Evolutionary conservation across 2,113 vertebrate genomes (phyloP).

Genomic region (Misgurnus anguillicaudatus): DNA sequence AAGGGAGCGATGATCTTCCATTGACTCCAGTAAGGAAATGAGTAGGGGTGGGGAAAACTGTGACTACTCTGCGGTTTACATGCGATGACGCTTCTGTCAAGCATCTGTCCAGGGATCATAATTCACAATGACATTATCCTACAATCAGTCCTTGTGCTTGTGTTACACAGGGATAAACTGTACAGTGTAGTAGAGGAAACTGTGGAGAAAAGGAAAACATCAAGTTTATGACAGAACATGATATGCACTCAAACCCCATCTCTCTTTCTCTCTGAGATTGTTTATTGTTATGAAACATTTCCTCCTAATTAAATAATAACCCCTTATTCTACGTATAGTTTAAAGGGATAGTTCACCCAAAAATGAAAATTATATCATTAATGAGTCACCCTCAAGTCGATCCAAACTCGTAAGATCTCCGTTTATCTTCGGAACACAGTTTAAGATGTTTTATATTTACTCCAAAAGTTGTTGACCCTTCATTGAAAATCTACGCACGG

Average conservation of each 20-base stretch:
- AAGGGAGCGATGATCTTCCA: neutral
- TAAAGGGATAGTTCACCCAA: too few relatives aligned
- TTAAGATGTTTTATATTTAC: too few relatives aligned
- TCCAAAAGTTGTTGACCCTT: too few relatives aligned
- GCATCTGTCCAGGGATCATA: conserved; percentile 40
- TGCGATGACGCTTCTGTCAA: conserved; percentile 1
- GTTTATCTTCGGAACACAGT: too few relatives aligned
- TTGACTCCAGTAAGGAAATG: conserved; percentile 23
- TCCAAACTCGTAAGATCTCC: too few relatives aligned
- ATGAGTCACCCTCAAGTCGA: too few relatives aligned
- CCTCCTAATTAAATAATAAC: too few relatives aligned
- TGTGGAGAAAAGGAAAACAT: neutral
- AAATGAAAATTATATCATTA: too few relatives aligned
- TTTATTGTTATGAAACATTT: too few relatives aligned
- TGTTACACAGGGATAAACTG: neutral
- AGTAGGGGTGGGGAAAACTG: neutral
- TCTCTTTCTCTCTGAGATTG: too few relatives aligned
- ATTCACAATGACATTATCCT: conserved; percentile 31
- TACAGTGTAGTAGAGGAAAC: neutral
- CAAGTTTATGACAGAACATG: neutral
- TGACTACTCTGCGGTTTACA: conserved; percentile 14
- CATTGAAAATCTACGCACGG: too few relatives aligned
- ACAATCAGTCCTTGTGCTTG: neutral
- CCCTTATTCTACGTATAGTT: too few relatives aligned
- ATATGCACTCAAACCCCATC: neutral